Evolutionary conservation across 2,113 vertebrate genomes (phyloP).

Genomic region (Myotis davidii): DNA sequence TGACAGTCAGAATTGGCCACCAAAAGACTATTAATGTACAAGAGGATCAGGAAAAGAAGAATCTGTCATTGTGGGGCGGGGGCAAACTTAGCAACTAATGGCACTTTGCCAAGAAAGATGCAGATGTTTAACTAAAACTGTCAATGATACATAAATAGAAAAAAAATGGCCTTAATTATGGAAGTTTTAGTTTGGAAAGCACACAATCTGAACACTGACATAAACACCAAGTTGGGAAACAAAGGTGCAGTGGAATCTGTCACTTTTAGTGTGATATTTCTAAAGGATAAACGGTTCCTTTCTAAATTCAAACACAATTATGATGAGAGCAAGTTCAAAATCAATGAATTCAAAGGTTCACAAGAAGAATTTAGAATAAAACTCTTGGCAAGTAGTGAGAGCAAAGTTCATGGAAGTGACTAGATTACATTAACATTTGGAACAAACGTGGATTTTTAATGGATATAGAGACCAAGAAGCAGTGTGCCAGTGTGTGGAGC

Average conservation of each 20-base stretch:
- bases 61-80: background rate
- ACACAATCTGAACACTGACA: slow-evolving; percentile 39
- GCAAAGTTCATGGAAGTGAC: background rate
- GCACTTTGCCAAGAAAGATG: slow-evolving; percentile 51
- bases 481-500: background rate
- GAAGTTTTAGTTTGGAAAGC: slow-evolving; percentile 65
- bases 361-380: background rate
- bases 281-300: background rate
- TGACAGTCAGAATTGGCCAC: background rate
- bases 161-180: slow-evolving; percentile 46
- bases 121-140: slow-evolving; percentile 74
- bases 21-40: background rate
- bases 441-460: background rate
- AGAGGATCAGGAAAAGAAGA: slow-evolving; percentile 32
- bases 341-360: background rate
- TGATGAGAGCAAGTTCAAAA: background rate
- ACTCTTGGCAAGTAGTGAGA: background rate
- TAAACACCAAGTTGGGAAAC: slow-evolving; percentile 14
- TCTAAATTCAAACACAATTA: background rate
- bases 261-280: background rate
- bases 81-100: slow-evolving; percentile 47
- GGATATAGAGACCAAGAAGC: background rate
- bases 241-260: background rate
- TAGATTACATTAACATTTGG: background rate
- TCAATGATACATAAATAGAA: slow-evolving; percentile 63